Evolutionary conservation across 2,113 vertebrate species (phyloP).

Genomic region (Corythornis cristatus): DNA sequence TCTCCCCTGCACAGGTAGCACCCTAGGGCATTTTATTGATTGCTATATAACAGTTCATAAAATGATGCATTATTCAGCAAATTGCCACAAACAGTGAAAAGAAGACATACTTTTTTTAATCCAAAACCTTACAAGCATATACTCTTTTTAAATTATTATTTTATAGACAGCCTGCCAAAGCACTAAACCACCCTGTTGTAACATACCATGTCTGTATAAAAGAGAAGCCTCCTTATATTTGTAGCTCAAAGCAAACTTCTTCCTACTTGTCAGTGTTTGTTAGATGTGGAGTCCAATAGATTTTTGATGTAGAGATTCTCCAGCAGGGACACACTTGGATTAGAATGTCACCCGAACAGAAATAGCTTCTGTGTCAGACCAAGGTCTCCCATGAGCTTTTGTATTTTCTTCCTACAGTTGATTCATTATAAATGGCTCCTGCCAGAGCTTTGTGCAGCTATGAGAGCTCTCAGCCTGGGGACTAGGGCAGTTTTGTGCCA

Average conservation of each 20-base stretch:
- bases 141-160: background rate
- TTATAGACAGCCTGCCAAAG: background rate
- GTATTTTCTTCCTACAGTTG: background rate
- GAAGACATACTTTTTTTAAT: background rate
- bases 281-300: background rate
- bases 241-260: background rate
- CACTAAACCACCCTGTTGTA: background rate
- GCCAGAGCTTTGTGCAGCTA: background rate
- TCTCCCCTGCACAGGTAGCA: slow-evolving; percentile 1
- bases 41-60: slow-evolving; percentile 42
- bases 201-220: background rate
- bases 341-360: slow-evolving; percentile 25
- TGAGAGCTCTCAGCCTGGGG: background rate
- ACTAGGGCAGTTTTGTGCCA: background rate
- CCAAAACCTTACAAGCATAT: background rate
- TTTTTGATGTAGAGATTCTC: background rate
- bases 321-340: background rate
- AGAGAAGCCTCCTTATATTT: background rate
- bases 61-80: slow-evolving; percentile 64
- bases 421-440: background rate
- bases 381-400: background rate
- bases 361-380: slow-evolving; percentile 3
- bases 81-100: slow-evolving; percentile 36
- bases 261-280: background rate
- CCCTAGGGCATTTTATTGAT: slow-evolving; percentile 21